phyloP scores from a whole-genome alignment of 1,140 invertebrate genomes.

The Danaus melanippus region DNA sequence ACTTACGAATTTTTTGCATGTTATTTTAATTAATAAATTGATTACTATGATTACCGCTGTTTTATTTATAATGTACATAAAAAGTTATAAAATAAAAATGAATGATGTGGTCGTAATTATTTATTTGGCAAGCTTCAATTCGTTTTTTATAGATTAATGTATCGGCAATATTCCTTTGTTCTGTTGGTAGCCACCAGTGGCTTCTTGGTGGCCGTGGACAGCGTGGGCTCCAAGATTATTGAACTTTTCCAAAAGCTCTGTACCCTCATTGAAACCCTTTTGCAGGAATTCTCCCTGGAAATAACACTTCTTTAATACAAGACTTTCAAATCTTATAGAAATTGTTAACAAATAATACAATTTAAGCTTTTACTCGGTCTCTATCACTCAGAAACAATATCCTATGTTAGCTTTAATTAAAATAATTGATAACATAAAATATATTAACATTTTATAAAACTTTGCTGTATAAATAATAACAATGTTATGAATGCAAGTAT shows the following conservation, averaged over 20 bases:
- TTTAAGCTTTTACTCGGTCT: no score
- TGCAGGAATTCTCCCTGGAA: slow-evolving; percentile 71
- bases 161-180: slow-evolving; percentile 67
- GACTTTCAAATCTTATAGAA: no score
- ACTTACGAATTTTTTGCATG: background rate
- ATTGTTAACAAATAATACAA: no score
- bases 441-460: background rate
- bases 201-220: slow-evolving; percentile 73
- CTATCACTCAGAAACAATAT: no score
- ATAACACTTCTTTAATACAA: slow-evolving; percentile 4
- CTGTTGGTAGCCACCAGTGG: slow-evolving; percentile 63
- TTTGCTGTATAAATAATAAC: no score
- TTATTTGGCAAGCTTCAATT: background rate
- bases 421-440: background rate
- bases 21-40: no score
- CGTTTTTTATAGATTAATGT: slow-evolving; percentile 20
- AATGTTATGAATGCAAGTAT: no score
- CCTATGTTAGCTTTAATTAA: no score
- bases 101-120: slow-evolving; percentile 3
- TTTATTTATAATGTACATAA: background rate
- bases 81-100: background rate
- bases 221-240: slow-evolving; percentile 73
- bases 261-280: slow-evolving; percentile 70
- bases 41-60: background rate
- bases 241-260: slow-evolving; percentile 70